Base-by-base conservation (phyloP, 2,888 invertebrate genomes). In the Napeogenes inachia region DNA sequence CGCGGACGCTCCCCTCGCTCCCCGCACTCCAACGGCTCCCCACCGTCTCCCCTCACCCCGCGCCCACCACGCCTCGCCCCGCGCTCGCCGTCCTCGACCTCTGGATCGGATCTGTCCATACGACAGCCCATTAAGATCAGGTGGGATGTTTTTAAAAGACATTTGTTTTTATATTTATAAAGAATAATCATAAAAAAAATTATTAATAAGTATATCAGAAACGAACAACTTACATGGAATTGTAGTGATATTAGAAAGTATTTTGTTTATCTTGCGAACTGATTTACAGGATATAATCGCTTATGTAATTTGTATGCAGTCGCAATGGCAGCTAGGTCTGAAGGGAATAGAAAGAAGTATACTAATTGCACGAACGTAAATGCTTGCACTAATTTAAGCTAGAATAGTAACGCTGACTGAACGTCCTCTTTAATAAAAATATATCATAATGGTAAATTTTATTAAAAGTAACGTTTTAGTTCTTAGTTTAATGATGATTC, bases 1-100 rank as follows among this genome's bases (percentile, higher is more conserved):
- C 92, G 94, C 71, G 94, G 94, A 0, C 89, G 92, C 71, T 73
- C 77, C 10, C 87, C 87, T 58, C 85, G 86, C 72, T 82, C 89
- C 3, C 66, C 85, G 86, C 64, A 72, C 87, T 2, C 87, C 71
- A 94, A 94, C 0, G 89, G 92, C 71, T 73, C 77, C 10, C 87
- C 87, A 57, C 85, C 86, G 73, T 82, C 89, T 3, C 89, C 89
- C 65, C 85, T 86, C 64, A 72, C 87, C 2, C 87, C 87, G 56
- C 86, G 89, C 63, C 78, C 86, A 46, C 78, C 86, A 21, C 62
- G 50, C 30, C 82, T 67, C 64, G 81, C 85, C 60, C 66, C 87
- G 4, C 75, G 83, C 47, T 77, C 81, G 8, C 85, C 86, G 72
- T 79, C 83, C 60, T 85, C 85, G 73, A 79, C 83, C 59, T 84